Evolutionary conservation across 2,888 invertebrate genomes (phyloP).

Genomic region (Blera fallax): DNA sequence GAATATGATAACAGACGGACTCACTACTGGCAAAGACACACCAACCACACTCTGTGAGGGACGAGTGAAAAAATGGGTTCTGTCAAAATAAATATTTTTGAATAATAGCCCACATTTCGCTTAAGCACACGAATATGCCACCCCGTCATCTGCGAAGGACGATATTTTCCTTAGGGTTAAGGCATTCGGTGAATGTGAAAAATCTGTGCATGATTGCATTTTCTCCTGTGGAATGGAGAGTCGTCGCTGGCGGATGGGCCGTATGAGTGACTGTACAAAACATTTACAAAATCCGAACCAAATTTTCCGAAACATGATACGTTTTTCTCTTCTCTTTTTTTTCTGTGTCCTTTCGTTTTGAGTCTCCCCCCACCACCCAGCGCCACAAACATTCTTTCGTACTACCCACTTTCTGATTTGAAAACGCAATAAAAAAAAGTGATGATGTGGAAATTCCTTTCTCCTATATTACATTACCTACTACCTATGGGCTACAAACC

Average conservation of each 20-base stretch:
- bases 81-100: slow-evolving; percentile 80
- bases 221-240: slow-evolving; percentile 64
- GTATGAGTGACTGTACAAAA: slow-evolving; percentile 65
- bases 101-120: slow-evolving; percentile 80
- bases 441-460: slow-evolving; percentile 70
- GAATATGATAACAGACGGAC: slow-evolving; percentile 71
- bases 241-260: background rate
- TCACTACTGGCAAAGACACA: slow-evolving; percentile 29
- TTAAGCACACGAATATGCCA: slow-evolving; percentile 72
- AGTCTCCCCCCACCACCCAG: background rate
- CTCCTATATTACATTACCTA: slow-evolving; percentile 49
- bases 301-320: slow-evolving; percentile 64
- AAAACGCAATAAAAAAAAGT: slow-evolving; percentile 67
- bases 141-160: slow-evolving; percentile 58
- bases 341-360: background rate
- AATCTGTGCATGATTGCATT: slow-evolving; percentile 81
- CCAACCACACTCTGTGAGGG: slow-evolving; percentile 62
- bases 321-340: slow-evolving; percentile 5
- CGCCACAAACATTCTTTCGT: slow-evolving; percentile 39
- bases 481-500: slow-evolving; percentile 17
- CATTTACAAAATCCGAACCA: slow-evolving; percentile 62
- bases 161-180: slow-evolving; percentile 63
- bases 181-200: slow-evolving; percentile 77
- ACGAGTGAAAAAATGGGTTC: slow-evolving; percentile 80
- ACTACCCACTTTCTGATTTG: slow-evolving; percentile 40